These are phyloP conservation scores for Callithrix jacchus DNA, from an alignment of 2,113 vertebrate species.

Conservation along the genomic window DNA sequence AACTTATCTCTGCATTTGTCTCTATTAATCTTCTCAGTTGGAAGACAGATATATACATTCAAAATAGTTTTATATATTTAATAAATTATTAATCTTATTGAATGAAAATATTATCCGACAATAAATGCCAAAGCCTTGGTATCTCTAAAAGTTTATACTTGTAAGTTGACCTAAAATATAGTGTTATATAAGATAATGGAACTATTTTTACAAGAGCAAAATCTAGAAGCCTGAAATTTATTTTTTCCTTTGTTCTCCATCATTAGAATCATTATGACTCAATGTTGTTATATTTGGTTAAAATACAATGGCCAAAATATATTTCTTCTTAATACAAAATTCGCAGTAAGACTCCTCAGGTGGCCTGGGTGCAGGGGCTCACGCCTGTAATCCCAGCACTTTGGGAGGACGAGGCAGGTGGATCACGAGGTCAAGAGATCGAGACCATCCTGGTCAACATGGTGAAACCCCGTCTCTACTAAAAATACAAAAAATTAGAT, in stretches of 20 bases:
- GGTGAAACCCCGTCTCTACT: too few relatives aligned
- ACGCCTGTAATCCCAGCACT: too few relatives aligned
- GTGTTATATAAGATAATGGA: not conserved
- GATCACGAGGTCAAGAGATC: too few relatives aligned
- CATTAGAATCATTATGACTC: not conserved
- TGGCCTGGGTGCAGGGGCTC: too few relatives aligned
- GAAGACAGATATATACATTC: not conserved
- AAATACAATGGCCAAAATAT: not conserved
- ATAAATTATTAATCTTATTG: not conserved
- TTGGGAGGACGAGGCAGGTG: too few relatives aligned
- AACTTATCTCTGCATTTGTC: not conserved
- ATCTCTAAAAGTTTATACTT: not conserved
- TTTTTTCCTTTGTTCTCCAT: not conserved
- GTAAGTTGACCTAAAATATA: not conserved
- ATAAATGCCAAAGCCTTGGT: not conserved
- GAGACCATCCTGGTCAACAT: too few relatives aligned
- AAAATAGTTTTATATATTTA: not conserved
- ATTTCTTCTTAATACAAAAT: slow-evolving; percentile 32
- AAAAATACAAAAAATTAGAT: too few relatives aligned
- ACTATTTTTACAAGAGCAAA: not conserved
- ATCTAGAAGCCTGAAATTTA: not conserved
- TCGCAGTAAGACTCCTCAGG: not conserved
- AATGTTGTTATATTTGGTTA: not conserved
- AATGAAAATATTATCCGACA: not conserved
- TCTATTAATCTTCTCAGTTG: not conserved